Evolutionary conservation across 2,113 vertebrate species (phyloP), one percentile per base, ranked within the genome.

Genomic region (Spermophilus dauricus): DNA sequence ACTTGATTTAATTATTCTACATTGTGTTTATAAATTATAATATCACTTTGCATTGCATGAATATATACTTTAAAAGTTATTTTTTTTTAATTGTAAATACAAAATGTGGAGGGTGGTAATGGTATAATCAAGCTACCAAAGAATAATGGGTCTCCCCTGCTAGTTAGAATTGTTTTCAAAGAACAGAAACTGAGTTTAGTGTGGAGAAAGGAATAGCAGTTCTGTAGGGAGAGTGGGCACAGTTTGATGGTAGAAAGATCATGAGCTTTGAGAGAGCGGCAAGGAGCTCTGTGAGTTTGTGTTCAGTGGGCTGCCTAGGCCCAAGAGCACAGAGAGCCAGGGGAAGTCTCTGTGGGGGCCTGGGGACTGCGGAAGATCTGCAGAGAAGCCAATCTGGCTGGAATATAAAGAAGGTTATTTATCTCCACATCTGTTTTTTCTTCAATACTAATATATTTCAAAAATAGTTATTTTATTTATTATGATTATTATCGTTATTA

Each of bases 101-200:
- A 82, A 87, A 82, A 5, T 24, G 12, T 78, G 8, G 5, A 73
- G 6, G 24, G 26, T 56, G 34, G 22, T 72, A 51, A 86, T 7
- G 69, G n/a, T 26, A 0, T 53, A 39, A 75, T 63, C 37, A 42
- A 76, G 58, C 88, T 58, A 70, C 18, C 78, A 37, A 32, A 89
- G 53, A 63, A 67, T 48, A 93, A n/a, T 13, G 4, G 56, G 34
- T 84, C 63, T 69, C 34, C n/a, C 56, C 76, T 51, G 28, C n/a
- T 92, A 73, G 76, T 78, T 28, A 75, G 13, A 91, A 73, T 42
- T 42, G 53, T 76, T 91, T 84, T 78, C 56, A n/a, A 85, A 95
- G 72, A n/a, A 13, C 30, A 93, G 67, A 97, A 56, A 28, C 26
- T 61, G 17, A 61, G 12, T 18, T 8, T 16, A 67, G 30, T 39